Evolutionary conservation across 2,113 vertebrate genomes (phyloP), one percentile per base, ranked within the genome.

Genomic region (Euleptes europaea): DNA sequence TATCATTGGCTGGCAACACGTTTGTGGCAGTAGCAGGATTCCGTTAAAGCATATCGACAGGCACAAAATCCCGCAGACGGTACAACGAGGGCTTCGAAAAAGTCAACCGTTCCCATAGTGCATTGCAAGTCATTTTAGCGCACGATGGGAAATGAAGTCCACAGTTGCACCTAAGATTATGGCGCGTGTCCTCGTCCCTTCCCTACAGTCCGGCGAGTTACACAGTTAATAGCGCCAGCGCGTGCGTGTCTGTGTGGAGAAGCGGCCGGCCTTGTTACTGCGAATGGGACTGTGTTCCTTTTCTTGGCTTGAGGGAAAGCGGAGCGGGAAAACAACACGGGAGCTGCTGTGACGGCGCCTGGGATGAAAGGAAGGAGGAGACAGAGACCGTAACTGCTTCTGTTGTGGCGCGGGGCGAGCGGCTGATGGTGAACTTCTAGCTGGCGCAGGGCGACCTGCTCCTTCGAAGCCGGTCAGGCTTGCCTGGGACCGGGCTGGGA

Each of bases 91-190:
- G 10, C 28, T 28, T n/a, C 23, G 35, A 19, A 4, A 51, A 57
- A 40, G 1, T 85, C 84, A 82, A 83, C 86, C 42, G 1, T 5
- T 28, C 86, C 89, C 89, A 15, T 26, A 31, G 1, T 28, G 84
- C 84, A 9, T 26, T 6, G 86, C 83, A 6, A 1, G 72, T 23
- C 12, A 5, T 15, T n/a, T 44, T 47, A 1, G 0, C 23, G 42
- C 44, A 15, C 28, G 49, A 31, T 31, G 91, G 83, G 78, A 66
- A 13, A 3, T 1, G 80, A 35, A 47, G 78, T 81, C 10, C 9
- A 13, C 28, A 2, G 26, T 2, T 63, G 17, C 57, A 13, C 26
- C 60, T 28, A 28, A 1, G 51, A 17, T 21, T 6, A 1, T 21
- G 65, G 31, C 31, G 15, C 42, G 8, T 67, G 65, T 47, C 81